Evolutionary conservation across 1,140 invertebrate genomes (phyloP).

Genomic region (Panulirus ornatus): DNA sequence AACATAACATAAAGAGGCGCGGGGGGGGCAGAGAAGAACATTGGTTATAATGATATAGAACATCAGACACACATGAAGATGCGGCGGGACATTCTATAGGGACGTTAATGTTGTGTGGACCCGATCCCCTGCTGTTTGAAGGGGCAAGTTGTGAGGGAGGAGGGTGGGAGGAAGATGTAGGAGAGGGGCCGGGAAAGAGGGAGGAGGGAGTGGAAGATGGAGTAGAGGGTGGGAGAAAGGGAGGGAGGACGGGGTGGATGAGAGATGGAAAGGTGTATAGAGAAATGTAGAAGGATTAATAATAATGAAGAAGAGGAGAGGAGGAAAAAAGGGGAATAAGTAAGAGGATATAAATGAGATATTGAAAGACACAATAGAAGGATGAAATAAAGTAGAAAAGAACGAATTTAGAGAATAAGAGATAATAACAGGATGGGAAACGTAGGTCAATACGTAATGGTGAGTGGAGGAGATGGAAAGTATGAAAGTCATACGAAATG

Average conservation of each 20-base stretch:
- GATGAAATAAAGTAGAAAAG: neutral
- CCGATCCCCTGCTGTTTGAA: too few relatives aligned
- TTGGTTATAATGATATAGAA: too few relatives aligned
- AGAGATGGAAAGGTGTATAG: too few relatives aligned
- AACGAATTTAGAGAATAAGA: neutral
- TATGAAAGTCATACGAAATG: too few relatives aligned
- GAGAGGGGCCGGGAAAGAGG: neutral
- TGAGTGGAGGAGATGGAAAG: neutral
- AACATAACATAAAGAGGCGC: too few relatives aligned
- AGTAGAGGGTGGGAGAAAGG: neutral
- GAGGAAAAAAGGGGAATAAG: neutral
- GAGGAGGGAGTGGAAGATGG: neutral
- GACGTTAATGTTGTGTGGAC: too few relatives aligned
- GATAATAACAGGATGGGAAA: neutral
- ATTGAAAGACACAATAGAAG: neutral
- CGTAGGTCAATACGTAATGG: neutral
- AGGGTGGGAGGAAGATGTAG: neutral
- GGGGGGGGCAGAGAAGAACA: too few relatives aligned
- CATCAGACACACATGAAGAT: too few relatives aligned
- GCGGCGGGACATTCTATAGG: too few relatives aligned
- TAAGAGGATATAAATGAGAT: neutral
- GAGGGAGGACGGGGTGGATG: neutral
- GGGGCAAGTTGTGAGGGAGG: neutral
- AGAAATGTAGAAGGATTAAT: neutral
- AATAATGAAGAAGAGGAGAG: neutral